Conservation (phyloP, 2,113 vertebrate genomes). For the Ginglymostoma cirratum region DNA sequence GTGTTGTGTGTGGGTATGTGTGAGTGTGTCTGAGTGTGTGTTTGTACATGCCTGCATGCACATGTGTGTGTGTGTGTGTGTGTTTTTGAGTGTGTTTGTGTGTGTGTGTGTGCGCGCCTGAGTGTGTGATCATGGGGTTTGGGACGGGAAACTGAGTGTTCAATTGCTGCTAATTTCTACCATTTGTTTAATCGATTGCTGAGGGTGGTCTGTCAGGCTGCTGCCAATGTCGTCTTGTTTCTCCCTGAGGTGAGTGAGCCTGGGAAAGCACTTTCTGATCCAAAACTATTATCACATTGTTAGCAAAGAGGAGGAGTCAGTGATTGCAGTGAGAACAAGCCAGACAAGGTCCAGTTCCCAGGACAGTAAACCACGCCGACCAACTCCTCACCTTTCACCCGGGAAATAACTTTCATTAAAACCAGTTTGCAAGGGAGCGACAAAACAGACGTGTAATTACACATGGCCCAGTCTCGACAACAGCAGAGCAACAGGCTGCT, state of each 20-base stretch:
- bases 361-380: constrained; percentile 42
- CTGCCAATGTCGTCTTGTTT: constrained; percentile 38
- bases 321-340: constrained; percentile 43
- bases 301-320: constrained; percentile 45
- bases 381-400: constrained; percentile 39
- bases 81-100: background rate
- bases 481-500: background rate
- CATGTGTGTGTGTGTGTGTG: background rate
- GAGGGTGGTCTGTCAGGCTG: constrained; percentile 49
- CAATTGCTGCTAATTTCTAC: constrained; percentile 48
- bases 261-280: constrained; percentile 46
- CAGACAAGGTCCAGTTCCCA: constrained; percentile 53
- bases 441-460: constrained; percentile 23
- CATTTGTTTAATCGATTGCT: constrained; percentile 56
- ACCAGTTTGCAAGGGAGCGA: constrained; percentile 39
- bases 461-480: background rate
- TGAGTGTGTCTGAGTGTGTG: background rate
- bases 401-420: constrained; percentile 49
- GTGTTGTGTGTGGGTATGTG: background rate
- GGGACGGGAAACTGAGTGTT: constrained; percentile 42
- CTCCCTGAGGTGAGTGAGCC: constrained; percentile 46
- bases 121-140: background rate
- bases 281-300: constrained; percentile 42
- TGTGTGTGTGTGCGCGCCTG: background rate
- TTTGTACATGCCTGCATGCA: background rate